These are phyloP conservation scores for Philopedon plagiatum DNA, from an alignment of 2,888 invertebrate species.

Conservation along the genomic window DNA sequence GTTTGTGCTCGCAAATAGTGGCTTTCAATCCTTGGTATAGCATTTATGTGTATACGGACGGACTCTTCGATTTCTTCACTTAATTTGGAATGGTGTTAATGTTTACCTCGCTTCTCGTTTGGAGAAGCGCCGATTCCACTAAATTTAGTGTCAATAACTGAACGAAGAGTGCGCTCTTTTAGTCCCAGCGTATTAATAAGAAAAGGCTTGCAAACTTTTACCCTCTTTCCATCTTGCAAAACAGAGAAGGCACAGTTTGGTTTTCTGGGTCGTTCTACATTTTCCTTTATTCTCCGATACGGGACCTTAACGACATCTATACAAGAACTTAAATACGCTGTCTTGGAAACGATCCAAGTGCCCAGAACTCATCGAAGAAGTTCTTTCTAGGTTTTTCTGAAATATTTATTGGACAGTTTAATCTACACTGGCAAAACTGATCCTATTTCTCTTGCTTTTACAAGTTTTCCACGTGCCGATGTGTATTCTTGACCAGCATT, in stretches of 20 bases:
- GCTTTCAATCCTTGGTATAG: slow-evolving; percentile 17
- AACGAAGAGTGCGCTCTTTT: slow-evolving; percentile 6
- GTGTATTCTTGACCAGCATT: slow-evolving; percentile 1
- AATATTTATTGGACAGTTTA: not conserved
- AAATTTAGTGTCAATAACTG: slow-evolving; percentile 3
- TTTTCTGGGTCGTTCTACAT: slow-evolving; percentile 1
- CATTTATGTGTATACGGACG: slow-evolving; percentile 13
- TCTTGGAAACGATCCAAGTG: not conserved
- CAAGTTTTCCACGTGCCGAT: slow-evolving; percentile 1
- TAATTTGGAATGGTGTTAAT: slow-evolving; percentile 20
- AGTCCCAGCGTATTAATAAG: slow-evolving; percentile 22
- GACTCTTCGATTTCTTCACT: slow-evolving; percentile 10
- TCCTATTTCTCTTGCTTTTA: not conserved
- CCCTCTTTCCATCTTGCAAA: slow-evolving; percentile 2
- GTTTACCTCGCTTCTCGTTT: slow-evolving; percentile 9
- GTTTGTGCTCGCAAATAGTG: slow-evolving; percentile 25
- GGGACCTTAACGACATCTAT: not conserved
- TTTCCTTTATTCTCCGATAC: not conserved
- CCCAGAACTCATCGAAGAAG: not conserved
- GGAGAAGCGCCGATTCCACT: not conserved
- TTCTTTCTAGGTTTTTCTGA: not conserved
- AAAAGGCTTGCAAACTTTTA: slow-evolving; percentile 24
- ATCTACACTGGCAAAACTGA: not conserved
- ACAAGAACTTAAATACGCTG: slow-evolving; percentile 16
- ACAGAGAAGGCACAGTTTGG: slow-evolving; percentile 15